Evolutionary conservation across 2,797 vertebrate genomes (phyloP).

Genomic region (Novumbra hubbsi): DNA sequence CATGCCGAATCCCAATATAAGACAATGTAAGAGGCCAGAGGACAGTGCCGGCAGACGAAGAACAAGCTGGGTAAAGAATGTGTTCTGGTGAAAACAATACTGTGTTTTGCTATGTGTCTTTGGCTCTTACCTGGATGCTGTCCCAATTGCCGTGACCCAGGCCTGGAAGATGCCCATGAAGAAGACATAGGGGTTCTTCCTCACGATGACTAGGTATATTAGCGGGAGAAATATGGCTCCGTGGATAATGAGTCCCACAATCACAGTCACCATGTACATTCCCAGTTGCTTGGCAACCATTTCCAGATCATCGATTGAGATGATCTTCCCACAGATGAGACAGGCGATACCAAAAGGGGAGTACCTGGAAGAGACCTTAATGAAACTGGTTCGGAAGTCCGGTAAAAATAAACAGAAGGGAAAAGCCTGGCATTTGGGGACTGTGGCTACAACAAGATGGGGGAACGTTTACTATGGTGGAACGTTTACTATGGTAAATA

Average conservation of each 20-base stretch:
- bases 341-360: constrained; percentile 96
- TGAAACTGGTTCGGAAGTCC: neutral
- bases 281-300: constrained; percentile 93
- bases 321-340: constrained; percentile 98
- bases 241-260: constrained; percentile 94
- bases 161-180: constrained; percentile 98
- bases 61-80: neutral
- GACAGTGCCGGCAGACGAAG: neutral
- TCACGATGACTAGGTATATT: constrained; percentile 93
- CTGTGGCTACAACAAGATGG: neutral
- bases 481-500: neutral
- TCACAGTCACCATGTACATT: constrained; percentile 98
- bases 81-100: neutral
- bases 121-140: constrained; percentile 90
- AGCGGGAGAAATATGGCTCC: constrained; percentile 94
- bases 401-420: neutral
- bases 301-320: constrained; percentile 95
- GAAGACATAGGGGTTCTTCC: constrained; percentile 91
- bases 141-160: constrained; percentile 97
- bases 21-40: neutral
- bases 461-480: neutral
- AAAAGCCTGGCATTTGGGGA: neutral
- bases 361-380: constrained; percentile 78
- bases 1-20: neutral
- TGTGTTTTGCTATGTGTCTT: neutral